Evolutionary conservation across 2,797 vertebrate genomes (phyloP).

Genomic region (Tokudaia muenninki): DNA sequence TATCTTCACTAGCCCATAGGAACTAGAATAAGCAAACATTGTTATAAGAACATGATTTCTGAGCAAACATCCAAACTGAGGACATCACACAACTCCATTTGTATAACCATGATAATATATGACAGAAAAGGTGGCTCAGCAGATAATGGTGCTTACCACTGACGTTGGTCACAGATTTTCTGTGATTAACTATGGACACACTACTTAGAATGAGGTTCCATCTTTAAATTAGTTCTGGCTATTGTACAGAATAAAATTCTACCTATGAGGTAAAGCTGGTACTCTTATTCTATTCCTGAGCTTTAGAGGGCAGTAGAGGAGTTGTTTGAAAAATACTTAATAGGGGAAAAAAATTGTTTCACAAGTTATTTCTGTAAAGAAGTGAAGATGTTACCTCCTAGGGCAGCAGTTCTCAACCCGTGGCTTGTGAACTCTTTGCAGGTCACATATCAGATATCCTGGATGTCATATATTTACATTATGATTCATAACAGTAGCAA

Average conservation of each 20-base stretch:
- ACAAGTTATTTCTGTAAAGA: slow-evolving; percentile 55
- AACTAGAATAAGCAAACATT: not conserved
- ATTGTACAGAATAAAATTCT: not conserved
- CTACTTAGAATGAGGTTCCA: not conserved
- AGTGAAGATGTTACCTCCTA: not conserved
- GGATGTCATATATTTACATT: not conserved
- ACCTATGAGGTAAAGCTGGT: slow-evolving; percentile 39
- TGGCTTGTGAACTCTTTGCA: not conserved
- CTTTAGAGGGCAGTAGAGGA: slow-evolving; percentile 89
- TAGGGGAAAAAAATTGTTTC: slow-evolving; percentile 27
- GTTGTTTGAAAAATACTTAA: slow-evolving; percentile 70
- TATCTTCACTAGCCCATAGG: not conserved
- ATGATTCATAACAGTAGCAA: not conserved
- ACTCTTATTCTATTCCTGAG: slow-evolving; percentile 65
- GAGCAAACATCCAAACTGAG: slow-evolving; percentile 17
- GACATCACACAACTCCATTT: not conserved
- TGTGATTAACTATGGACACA: not conserved
- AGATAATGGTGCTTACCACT: not conserved
- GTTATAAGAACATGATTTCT: not conserved
- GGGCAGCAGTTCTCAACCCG: not conserved
- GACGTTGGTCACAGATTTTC: too few species aligned
- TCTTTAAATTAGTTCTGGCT: not conserved
- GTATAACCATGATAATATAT: not conserved
- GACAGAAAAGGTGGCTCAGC: not conserved
- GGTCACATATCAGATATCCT: not conserved